Conservation (phyloP, 2,888 invertebrate species). For the Holacanthella duospinosa region DNA sequence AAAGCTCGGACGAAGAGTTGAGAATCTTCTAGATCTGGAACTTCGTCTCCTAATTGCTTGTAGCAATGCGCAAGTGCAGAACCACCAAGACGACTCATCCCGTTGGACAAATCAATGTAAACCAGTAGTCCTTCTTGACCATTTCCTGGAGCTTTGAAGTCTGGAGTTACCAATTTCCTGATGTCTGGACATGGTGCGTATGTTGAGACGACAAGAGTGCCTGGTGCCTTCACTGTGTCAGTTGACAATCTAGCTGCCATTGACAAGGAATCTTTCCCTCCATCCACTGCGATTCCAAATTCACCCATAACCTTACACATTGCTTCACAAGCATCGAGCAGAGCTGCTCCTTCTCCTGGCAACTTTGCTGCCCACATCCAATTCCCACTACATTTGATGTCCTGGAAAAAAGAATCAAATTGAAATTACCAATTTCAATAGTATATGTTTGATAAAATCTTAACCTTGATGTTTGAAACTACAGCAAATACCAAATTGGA, state of each 20-base stretch:
- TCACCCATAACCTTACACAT: conserved; percentile 74
- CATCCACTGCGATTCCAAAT: conserved; percentile 83
- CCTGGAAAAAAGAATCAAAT: conserved; percentile 45
- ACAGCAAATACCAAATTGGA: conserved; percentile 77
- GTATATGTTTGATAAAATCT: background rate
- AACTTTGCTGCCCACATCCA: conserved; percentile 99
- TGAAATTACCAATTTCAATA: background rate
- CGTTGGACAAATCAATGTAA: conserved; percentile 65
- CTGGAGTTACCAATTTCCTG: conserved; percentile 72
- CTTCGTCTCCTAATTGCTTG: conserved; percentile 65
- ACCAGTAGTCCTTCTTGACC: conserved; percentile 56
- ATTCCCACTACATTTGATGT: conserved; percentile 97
- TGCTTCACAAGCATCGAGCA: conserved; percentile 76
- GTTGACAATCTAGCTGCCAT: conserved; percentile 83
- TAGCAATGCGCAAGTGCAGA: conserved; percentile 86
- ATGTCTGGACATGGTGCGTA: conserved; percentile 94
- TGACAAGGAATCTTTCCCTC: conserved; percentile 93
- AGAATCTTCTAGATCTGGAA: conserved; percentile 69
- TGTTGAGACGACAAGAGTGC: conserved; percentile 74
- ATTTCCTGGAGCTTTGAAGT: conserved; percentile 59
- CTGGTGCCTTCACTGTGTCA: conserved; percentile 51
- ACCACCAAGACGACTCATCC: conserved; percentile 72
- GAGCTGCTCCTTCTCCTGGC: conserved; percentile 77
- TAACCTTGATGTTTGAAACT: conserved; percentile 48
- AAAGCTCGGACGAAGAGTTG: conserved; percentile 62